Evolutionary conservation across 2,888 invertebrate genomes (phyloP), one percentile per base, ranked within the genome.

Genomic region (Crossocerus cetratus): DNA sequence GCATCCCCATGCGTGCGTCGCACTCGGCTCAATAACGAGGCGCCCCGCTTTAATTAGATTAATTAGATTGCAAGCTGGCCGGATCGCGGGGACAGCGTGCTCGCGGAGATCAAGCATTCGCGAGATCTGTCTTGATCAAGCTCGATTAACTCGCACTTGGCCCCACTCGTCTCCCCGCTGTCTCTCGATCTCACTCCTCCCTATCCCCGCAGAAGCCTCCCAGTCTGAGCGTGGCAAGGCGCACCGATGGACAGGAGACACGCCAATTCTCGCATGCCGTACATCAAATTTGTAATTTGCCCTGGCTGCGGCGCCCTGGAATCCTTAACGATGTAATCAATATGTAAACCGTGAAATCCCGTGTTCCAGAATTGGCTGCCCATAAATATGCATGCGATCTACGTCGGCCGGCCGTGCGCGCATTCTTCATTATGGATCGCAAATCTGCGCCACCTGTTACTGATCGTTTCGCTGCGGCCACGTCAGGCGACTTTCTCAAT

Each of bases 321-420:
- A 80, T 84, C 82, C 80, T 86, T 84, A 84, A 86, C 82, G 81
- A 78, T 65, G 84, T 86, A 86, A 87, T 89, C 87, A 88, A 87
- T 87, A 86, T 84, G 84, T 87, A 85, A 86, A 83, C 84, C 83
- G 83, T 83, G 82, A 83, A 84, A 85, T 79, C 81, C 70, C 53
- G 69, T 69, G 73, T 70, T 73, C 68, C 62, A 67, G 77, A 76
- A 65, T 76, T 67, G 75, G 77, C 76, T 16, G 49, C 80, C 82
- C 75, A 86, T 87, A 86, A 87, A 88, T 87, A 88, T 87, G 84
- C 84, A 87, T 86, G 83, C 79, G 74, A 83, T 80, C 81, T 81
- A 83, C 32, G 32, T 32, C 32, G 32, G 32, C 84, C 83, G 82
- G 77, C 53, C 55, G 65, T 45, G 18, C 54, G 49, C 57, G 75